Evolutionary conservation across 1,140 invertebrate species (phyloP), one percentile per base, ranked within the genome.

Genomic region (Galendromus occidentalis): DNA sequence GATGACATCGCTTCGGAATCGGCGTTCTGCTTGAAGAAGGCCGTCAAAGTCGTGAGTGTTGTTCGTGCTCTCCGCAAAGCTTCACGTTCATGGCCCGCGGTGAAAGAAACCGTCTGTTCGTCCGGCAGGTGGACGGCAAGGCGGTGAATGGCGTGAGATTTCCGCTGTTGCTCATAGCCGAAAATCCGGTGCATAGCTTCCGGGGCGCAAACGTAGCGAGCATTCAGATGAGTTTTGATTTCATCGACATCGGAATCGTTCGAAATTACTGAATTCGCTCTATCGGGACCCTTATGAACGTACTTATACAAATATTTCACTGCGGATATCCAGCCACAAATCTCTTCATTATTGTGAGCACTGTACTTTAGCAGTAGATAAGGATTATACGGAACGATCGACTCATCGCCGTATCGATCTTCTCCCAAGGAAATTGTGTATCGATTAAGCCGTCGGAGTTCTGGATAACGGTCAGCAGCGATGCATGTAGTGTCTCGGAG

Each of bases 251-350:
- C 22, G 25, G 25, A 22, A 7, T 22, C 42, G 6, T 64, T 17
- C 47, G 18, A 30, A 7, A 66, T n/a, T 42, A 64, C 59, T 18
- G 68, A 25, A 67, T 51, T 66, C 29, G 69, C 67, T 28, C 63
- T 65, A 69, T 74, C 72, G 66, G 71, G 64, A 22, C 71, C 74
- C 71, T 76, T 75, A 67, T 74, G 70, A 18, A 72, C 28, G 66
- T 75, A 74, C 68, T 73, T 74, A 65, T 66, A 71, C 51, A 75
- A 42, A 68, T 75, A 75, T 64, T 75, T 75, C n/a, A 71, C 67
- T 41, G 64, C 22, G 65, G 72, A 70, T 28, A 74, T 69, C 18
- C 69, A 69, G 44, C 68, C 41, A 66, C 71, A 74, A 67, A 69
- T 64, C 69, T 73, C 74, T 4, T 73, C 69, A 68, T 76, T 75